A percentile compares a stretch with the other conserved stretches of the same genome.
Conservation (phyloP, 2,888 invertebrate genomes). For the Platycnemis pennipes region DNA sequence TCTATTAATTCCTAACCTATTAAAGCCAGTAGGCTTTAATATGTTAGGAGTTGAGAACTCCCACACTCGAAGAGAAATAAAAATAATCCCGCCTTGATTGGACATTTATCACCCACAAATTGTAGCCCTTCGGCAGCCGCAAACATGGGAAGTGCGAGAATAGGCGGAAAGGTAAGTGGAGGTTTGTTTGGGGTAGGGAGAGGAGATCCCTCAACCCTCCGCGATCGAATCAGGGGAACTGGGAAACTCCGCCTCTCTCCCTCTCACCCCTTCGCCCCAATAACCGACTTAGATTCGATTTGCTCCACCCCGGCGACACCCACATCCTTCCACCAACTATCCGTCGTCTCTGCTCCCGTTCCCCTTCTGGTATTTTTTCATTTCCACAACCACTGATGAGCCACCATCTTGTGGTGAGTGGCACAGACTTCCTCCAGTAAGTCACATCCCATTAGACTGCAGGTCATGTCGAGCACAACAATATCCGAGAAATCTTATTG, state of each 20-base stretch:
- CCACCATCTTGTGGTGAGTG: no score
- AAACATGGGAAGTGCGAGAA: neutral
- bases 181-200: neutral
- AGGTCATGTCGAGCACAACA: no score
- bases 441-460: no score
- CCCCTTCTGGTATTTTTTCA: neutral
- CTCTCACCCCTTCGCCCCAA: neutral
- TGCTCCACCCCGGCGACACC: neutral
- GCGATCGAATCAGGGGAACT: neutral
- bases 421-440: neutral
- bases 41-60: neutral
- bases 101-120: neutral
- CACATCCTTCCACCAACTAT: neutral
- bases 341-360: neutral
- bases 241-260: neutral
- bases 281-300: neutral
- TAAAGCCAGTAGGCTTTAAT: no score
- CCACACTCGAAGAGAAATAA: neutral
- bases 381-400: no score
- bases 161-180: neutral
- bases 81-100: neutral
- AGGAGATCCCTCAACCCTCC: neutral
- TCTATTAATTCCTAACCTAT: no score
- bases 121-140: neutral
- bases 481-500: no score